Conservation (phyloP, 2,888 invertebrate species). For the Coleophora flavipennella region DNA sequence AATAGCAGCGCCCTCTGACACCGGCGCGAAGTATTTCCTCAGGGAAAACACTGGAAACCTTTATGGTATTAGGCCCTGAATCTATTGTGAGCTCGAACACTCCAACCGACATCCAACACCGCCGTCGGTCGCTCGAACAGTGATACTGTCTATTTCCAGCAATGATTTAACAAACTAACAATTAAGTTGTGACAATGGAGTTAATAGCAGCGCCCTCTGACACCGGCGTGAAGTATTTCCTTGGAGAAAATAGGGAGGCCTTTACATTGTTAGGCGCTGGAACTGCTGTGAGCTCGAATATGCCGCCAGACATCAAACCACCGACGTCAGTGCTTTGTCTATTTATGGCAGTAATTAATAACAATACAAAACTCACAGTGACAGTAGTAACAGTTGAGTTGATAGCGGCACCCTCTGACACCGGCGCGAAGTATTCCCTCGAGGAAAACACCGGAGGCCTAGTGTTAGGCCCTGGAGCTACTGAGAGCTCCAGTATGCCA, state of each 20-base stretch:
- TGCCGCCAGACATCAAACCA: conserved; percentile 88
- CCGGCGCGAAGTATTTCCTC: conserved; percentile 87
- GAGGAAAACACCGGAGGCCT: conserved; percentile 86
- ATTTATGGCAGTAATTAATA: too few relatives aligned
- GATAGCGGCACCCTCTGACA: conserved; percentile 91
- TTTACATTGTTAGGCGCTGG: conserved; percentile 89
- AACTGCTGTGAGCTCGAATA: conserved; percentile 87
- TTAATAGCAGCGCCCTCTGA: conserved; percentile 94
- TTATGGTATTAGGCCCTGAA: conserved; percentile 89
- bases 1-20: conserved; percentile 92
- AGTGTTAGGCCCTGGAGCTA: conserved; percentile 89
- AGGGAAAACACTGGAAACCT: conserved; percentile 85
- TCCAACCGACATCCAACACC: conserved; percentile 87
- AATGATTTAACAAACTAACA: conserved; percentile 50
- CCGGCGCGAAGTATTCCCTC: conserved; percentile 87
- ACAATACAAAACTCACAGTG: conserved; percentile 58
- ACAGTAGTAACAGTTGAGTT: conserved; percentile 88
- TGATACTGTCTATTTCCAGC: too few relatives aligned
- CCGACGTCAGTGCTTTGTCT: conserved; percentile 87
- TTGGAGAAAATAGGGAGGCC: conserved; percentile 86
- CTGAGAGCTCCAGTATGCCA: conserved; percentile 87
- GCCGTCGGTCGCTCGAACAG: conserved; percentile 85
- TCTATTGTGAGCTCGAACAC: conserved; percentile 89
- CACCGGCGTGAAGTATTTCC: conserved; percentile 89
- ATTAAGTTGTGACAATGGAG: conserved; percentile 85